Conservation (phyloP, 2,113 vertebrate genomes). For the Tupaia tana region DNA sequence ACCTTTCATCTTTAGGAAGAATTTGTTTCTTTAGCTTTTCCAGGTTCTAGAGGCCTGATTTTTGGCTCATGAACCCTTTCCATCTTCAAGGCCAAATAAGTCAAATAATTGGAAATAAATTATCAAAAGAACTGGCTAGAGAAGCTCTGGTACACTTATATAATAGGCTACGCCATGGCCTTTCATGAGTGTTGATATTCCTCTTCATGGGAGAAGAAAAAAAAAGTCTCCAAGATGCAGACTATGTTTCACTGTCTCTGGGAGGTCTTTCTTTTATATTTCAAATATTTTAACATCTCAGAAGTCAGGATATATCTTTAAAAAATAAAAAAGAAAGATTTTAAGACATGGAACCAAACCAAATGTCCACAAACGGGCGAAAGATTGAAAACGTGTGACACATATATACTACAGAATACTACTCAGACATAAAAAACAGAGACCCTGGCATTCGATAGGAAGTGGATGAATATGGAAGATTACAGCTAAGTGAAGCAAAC, state of each 20-base stretch:
- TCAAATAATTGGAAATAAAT: not conserved
- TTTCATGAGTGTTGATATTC: not conserved
- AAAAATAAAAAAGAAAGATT: not conserved
- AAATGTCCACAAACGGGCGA: too few species aligned
- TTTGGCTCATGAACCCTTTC: not conserved
- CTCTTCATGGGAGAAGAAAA: not conserved
- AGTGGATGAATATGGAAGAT: too few species aligned
- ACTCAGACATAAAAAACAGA: too few species aligned
- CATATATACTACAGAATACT: too few species aligned
- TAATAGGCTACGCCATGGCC: not conserved
- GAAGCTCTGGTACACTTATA: not conserved
- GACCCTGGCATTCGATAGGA: too few species aligned
- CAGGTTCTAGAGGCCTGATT: not conserved
- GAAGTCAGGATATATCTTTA: conserved; percentile 45
- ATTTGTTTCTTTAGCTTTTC: not conserved
- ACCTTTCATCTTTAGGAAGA: not conserved
- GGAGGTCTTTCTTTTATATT: not conserved
- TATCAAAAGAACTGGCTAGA: not conserved
- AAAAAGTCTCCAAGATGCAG: not conserved
- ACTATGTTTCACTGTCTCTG: conserved; percentile 14
- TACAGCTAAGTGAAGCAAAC: too few species aligned
- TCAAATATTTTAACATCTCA: conserved; percentile 33
- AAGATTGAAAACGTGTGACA: too few species aligned
- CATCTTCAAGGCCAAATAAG: not conserved
- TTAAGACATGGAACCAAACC: too few species aligned